Percentiles rank a stretch among this genome's conserved stretches.
These are phyloP conservation scores for Tuta absoluta DNA, from an alignment of 2,888 invertebrate genomes.

Conservation along the genomic window DNA sequence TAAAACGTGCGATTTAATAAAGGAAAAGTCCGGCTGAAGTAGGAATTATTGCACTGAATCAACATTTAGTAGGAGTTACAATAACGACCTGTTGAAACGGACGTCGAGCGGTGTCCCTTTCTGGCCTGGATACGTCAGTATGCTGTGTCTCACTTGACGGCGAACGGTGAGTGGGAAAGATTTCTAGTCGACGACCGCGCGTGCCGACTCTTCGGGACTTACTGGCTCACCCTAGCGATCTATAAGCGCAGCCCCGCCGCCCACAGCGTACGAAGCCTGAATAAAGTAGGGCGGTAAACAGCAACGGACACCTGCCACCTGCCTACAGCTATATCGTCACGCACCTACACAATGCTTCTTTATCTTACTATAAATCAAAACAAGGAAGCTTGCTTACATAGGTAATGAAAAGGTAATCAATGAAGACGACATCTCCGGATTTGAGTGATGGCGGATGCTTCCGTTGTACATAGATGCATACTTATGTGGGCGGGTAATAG, in stretches of 20 bases:
- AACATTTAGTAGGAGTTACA: slow-evolving; percentile 74
- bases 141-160: slow-evolving; percentile 55
- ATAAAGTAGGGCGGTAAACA: slow-evolving; percentile 74
- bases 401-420: too few relatives aligned
- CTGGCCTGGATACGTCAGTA: slow-evolving; percentile 51
- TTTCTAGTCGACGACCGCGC: slow-evolving; percentile 63
- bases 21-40: slow-evolving; percentile 54
- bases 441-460: too few relatives aligned
- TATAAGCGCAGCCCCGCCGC: slow-evolving; percentile 65
- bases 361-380: slow-evolving; percentile 42
- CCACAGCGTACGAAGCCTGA: slow-evolving; percentile 58
- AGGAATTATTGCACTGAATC: slow-evolving; percentile 71
- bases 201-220: slow-evolving; percentile 65
- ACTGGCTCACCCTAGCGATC: slow-evolving; percentile 68
- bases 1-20: slow-evolving; percentile 55
- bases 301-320: slow-evolving; percentile 66
- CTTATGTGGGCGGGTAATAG: too few relatives aligned
- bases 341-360: slow-evolving; percentile 28
- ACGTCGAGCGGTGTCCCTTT: slow-evolving; percentile 60
- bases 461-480: too few relatives aligned
- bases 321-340: slow-evolving; percentile 14
- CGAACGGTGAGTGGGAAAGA: slow-evolving; percentile 36
- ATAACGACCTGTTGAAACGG: slow-evolving; percentile 79
- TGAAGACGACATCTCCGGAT: too few relatives aligned
- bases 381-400: neutral